Evolutionary conservation across 2,797 vertebrate species (phyloP).

Genomic region (Tympanoctomys barrerae): DNA sequence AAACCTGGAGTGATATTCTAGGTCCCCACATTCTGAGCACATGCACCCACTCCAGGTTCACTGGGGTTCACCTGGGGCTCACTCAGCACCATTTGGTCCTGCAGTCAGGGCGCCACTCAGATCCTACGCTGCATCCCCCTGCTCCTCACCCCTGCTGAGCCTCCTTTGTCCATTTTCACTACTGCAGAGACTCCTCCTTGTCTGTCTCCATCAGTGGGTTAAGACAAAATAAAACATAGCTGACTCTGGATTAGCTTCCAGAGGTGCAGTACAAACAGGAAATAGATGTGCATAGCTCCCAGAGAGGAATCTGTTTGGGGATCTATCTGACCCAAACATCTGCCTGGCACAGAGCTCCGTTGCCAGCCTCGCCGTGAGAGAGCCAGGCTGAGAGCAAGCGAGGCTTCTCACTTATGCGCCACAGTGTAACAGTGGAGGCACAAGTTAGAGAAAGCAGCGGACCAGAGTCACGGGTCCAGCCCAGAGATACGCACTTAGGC

Average conservation of each 20-base stretch:
- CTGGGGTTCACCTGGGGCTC: background rate
- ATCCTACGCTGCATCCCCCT: accelerated
- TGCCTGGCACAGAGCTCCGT: background rate
- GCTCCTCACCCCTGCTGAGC: background rate
- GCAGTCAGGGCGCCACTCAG: background rate
- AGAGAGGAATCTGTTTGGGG: background rate
- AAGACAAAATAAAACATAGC: background rate
- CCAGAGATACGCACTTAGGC: accelerated
- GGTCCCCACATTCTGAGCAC: background rate
- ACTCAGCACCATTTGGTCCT: background rate
- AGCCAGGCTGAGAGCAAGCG: too few relatives aligned
- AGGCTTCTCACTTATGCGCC: too few relatives aligned
- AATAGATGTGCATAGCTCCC: accelerated
- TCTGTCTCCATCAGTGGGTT: background rate
- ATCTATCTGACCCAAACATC: background rate
- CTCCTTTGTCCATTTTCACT: background rate
- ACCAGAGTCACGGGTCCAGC: background rate
- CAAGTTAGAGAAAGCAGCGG: background rate
- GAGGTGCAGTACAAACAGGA: background rate
- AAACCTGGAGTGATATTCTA: too few relatives aligned
- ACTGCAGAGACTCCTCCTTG: background rate
- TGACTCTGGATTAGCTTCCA: background rate
- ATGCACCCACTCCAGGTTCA: background rate
- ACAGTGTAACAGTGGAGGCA: background rate
- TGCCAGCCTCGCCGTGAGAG: background rate